Evolutionary conservation across 2,888 invertebrate genomes (phyloP).

Genomic region (Pandemis cinnamomeana): DNA sequence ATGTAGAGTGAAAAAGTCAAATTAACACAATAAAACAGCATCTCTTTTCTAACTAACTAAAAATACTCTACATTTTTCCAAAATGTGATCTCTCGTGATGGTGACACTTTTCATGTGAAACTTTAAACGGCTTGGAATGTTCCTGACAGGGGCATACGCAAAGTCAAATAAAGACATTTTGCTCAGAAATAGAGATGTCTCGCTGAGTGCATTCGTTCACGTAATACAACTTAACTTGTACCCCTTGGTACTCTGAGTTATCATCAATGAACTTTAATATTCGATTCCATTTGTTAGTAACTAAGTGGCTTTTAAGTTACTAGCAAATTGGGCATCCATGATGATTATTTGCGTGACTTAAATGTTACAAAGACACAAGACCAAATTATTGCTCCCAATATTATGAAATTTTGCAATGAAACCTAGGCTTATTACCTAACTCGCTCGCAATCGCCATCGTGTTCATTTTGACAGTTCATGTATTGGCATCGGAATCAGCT

Average conservation of each 20-base stretch:
- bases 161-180: background rate
- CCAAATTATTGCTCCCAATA: no score
- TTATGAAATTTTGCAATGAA: no score
- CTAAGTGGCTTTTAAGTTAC: no score
- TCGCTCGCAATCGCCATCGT: no score
- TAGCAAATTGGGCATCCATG: no score
- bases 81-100: background rate
- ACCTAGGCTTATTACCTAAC: no score
- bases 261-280: background rate
- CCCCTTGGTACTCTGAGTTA: background rate
- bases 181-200: background rate
- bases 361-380: no score
- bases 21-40: background rate
- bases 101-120: background rate
- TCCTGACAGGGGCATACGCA: background rate
- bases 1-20: slow-evolving; percentile 1
- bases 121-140: background rate
- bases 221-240: background rate
- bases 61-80: no score
- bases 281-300: no score
- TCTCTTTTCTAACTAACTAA: background rate
- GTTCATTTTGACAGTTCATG: no score
- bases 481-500: no score
- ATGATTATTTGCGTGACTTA: no score
- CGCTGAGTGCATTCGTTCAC: background rate